phyloP scores from a whole-genome alignment of 2,888 invertebrate species.

The Sinhomidia bicolor region DNA sequence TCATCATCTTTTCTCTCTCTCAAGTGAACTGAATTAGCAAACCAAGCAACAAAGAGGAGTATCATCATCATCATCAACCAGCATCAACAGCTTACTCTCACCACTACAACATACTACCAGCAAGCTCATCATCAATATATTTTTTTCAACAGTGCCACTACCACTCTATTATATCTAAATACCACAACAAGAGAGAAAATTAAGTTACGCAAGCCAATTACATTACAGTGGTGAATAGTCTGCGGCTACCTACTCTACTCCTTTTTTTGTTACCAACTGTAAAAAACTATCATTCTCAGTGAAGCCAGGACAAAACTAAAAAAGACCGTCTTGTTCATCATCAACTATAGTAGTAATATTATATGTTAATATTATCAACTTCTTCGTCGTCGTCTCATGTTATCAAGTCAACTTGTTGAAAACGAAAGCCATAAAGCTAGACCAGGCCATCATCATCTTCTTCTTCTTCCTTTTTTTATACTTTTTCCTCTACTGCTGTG shows the following conservation, averaged over 20 bases:
- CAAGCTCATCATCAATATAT: not conserved
- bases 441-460: constrained; percentile 1
- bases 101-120: not conserved
- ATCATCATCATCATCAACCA: not conserved
- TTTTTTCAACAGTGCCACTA: constrained; percentile 30
- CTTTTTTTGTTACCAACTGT: constrained; percentile 42
- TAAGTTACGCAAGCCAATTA: constrained; percentile 48
- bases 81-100: too few species aligned
- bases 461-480: not conserved
- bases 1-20: too few species aligned
- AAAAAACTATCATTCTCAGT: constrained; percentile 17
- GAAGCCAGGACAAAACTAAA: not conserved
- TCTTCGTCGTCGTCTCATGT: not conserved
- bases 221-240: constrained; percentile 23
- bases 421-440: constrained; percentile 34
- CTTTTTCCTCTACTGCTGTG: not conserved
- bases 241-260: not conserved
- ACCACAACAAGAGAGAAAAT: constrained; percentile 32
- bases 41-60: too few species aligned
- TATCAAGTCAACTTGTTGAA: constrained; percentile 23
- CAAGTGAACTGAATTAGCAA: constrained; percentile 10
- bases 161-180: not conserved
- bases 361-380: not conserved
- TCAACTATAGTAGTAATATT: not conserved
- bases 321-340: not conserved